These are phyloP conservation scores for Novumbra hubbsi DNA, from an alignment of 2,797 vertebrate genomes.

Conservation along the genomic window DNA sequence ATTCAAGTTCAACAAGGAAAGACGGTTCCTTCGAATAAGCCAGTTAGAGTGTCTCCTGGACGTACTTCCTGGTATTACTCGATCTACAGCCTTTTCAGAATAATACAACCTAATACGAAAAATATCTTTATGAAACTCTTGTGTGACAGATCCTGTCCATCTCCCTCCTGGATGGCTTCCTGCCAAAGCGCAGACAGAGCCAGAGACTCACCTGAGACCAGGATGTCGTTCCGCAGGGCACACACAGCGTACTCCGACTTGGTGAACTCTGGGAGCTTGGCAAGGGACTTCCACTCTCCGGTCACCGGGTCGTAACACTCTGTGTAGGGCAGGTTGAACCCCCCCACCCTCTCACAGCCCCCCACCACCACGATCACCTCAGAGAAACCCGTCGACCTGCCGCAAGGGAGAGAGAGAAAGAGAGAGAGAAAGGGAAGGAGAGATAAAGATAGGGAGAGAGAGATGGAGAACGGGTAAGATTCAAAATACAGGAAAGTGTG, in stretches of 20 bases:
- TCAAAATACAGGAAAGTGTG: not conserved
- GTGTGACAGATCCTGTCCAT: not conserved
- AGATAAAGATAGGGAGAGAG: not conserved
- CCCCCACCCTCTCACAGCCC: slow-evolving; percentile 94
- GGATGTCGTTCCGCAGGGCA: slow-evolving; percentile 95
- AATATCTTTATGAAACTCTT: not conserved
- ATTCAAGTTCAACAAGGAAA: not conserved
- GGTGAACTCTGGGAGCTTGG: slow-evolving; percentile 97
- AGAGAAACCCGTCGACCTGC: slow-evolving; percentile 94
- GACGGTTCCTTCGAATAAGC: not conserved
- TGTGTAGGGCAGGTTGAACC: slow-evolving; percentile 96
- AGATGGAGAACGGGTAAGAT: not conserved
- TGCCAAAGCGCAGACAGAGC: not conserved
- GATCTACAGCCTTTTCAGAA: not conserved
- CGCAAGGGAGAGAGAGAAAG: slow-evolving; percentile 6
- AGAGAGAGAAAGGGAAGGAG: not conserved
- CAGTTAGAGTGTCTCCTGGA: not conserved
- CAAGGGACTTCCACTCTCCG: slow-evolving; percentile 96
- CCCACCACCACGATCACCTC: slow-evolving; percentile 98
- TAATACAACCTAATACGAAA: not conserved
- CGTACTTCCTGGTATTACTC: not conserved
- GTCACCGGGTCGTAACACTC: slow-evolving; percentile 98
- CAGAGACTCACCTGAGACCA: slow-evolving; percentile 89
- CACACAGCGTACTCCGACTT: slow-evolving; percentile 98
- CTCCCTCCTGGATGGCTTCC: not conserved